A percentile compares a stretch with the other conserved stretches of the same genome.
Conservation (phyloP, 2,113 vertebrate species). For the Nycticryphes semicollaris region DNA sequence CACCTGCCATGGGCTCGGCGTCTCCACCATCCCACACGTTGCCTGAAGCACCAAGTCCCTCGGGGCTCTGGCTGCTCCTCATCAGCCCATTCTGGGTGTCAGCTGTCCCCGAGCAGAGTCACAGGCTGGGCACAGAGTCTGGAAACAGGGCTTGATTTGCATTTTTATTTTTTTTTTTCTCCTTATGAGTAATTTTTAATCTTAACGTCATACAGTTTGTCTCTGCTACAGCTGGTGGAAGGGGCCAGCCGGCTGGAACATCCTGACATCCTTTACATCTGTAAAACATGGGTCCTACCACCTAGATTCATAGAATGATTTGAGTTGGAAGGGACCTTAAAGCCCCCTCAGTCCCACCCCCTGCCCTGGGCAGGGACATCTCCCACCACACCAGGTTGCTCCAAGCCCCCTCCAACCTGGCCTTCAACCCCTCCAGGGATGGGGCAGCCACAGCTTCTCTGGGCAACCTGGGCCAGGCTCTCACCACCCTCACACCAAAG, state of each 20-base stretch:
- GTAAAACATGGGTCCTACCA: background rate
- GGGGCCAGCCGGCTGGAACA: background rate
- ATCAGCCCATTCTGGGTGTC: background rate
- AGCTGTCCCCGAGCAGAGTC: background rate
- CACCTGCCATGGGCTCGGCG: accelerated
- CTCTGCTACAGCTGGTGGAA: background rate
- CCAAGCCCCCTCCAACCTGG: too few relatives aligned
- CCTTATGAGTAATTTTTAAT: background rate
- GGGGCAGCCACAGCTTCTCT: too few relatives aligned
- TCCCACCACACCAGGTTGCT: too few relatives aligned
- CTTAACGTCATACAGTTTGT: background rate
- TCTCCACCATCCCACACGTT: background rate
- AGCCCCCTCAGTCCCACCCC: too few relatives aligned
- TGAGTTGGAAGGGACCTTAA: too few relatives aligned
- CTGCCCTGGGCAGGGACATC: too few relatives aligned
- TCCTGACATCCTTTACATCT: background rate
- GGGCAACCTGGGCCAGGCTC: too few relatives aligned
- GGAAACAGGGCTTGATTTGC: background rate
- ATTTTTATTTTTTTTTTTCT: too few relatives aligned
- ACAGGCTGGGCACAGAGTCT: background rate
- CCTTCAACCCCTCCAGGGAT: too few relatives aligned
- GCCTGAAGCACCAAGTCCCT: background rate
- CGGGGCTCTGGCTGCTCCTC: background rate
- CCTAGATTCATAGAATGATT: background rate
- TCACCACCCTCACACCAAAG: too few relatives aligned